Percentiles rank a stretch among this genome's conserved stretches.
These are phyloP conservation scores for Tetragnatha montana DNA, from an alignment of 2,888 invertebrate genomes.

Conservation along the genomic window DNA sequence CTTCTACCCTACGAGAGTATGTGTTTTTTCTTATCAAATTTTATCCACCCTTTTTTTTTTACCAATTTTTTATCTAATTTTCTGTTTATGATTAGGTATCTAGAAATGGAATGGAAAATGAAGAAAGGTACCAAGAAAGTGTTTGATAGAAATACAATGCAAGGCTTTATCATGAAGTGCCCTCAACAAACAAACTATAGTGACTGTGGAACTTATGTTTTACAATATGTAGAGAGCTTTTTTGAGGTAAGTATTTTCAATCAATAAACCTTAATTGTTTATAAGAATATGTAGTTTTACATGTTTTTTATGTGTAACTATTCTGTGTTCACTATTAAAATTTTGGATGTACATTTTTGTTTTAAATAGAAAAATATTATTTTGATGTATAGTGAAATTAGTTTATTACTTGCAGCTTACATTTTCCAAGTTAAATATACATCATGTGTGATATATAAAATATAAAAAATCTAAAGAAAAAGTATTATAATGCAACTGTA, in stretches of 20 bases:
- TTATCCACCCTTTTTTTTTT: background rate
- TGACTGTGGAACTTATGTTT: slow-evolving; percentile 95
- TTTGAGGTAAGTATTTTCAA: slow-evolving; percentile 78
- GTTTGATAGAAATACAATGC: slow-evolving; percentile 89
- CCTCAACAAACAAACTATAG: slow-evolving; percentile 98
- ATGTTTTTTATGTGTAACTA: too few relatives aligned
- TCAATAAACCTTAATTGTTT: too few relatives aligned
- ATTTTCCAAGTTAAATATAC: too few relatives aligned
- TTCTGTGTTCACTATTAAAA: slow-evolving; percentile 10
- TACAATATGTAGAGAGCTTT: slow-evolving; percentile 97
- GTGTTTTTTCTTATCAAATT: slow-evolving; percentile 76
- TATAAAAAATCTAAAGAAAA: too few relatives aligned
- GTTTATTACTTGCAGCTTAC: too few relatives aligned
- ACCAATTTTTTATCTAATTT: background rate
- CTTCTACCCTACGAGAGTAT: slow-evolving; percentile 93
- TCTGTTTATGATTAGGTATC: slow-evolving; percentile 72
- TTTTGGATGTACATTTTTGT: too few relatives aligned
- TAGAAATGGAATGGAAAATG: slow-evolving; percentile 81
- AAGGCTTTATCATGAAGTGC: slow-evolving; percentile 90
- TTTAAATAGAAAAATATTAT: too few relatives aligned
- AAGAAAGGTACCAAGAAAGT: slow-evolving; percentile 80
- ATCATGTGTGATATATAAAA: too few relatives aligned
- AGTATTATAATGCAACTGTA: too few relatives aligned
- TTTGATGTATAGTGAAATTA: too few relatives aligned
- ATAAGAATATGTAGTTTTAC: too few relatives aligned